A percentile compares a stretch with the other conserved stretches of the same genome.
These are phyloP conservation scores for Cynopterus sphinx DNA, from an alignment of 2,797 vertebrate species.

Conservation along the genomic window DNA sequence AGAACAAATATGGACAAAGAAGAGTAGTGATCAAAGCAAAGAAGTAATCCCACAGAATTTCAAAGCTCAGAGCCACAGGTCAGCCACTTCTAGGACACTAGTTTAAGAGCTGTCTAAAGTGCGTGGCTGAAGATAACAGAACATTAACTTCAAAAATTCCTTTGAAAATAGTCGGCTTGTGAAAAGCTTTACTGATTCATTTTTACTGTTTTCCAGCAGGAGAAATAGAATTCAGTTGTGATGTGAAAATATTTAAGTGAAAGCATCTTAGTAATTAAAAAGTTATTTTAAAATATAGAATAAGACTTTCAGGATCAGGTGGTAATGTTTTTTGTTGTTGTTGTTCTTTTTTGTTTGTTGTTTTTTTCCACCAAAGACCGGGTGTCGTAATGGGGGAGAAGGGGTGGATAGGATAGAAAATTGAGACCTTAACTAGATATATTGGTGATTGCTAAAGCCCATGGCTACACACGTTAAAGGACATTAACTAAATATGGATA, in stretches of 20 bases:
- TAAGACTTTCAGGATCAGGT: background rate
- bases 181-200: background rate
- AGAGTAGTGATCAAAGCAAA: background rate
- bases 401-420: background rate
- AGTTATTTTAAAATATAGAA: background rate
- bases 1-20: background rate
- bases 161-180: background rate
- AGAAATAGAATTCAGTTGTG: background rate
- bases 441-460: background rate
- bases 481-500: background rate
- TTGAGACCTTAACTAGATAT: background rate
- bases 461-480: background rate
- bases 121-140: background rate
- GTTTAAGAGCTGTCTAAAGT: background rate
- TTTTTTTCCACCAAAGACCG: background rate
- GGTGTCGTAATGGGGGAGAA: background rate
- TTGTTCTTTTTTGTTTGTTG: background rate
- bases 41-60: background rate
- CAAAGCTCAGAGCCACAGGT: background rate
- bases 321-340: background rate
- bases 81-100: background rate
- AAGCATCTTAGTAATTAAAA: background rate
- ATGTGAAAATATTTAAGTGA: background rate
- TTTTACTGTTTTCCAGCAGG: background rate
- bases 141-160: background rate